Base-by-base conservation (phyloP, 2,797 vertebrate genomes). In the Clarias laeviceps region DNA sequence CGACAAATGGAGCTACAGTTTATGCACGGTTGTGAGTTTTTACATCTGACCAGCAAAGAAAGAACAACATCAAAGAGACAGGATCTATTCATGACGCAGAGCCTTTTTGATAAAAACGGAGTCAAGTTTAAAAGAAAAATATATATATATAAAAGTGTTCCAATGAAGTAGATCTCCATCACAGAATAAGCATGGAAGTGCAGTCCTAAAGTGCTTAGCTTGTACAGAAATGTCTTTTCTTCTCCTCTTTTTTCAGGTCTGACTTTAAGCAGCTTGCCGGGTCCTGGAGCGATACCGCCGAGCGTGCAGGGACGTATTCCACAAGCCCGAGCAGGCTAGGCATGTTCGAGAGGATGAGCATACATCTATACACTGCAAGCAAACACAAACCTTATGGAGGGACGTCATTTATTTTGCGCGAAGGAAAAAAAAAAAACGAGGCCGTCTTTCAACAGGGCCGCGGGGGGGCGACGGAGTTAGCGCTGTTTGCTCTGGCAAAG, bases 401-500 rank as follows among this genome's bases (percentile, higher is more conserved):
- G 88, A 90, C 77, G 82, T 91, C 89, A 89, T 88, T 92, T 89
- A 91, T 91, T 89, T 82, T 68, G 74, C 14, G 82, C 59, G 77
- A 89, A 86, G 85, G 89, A 80, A 89, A 76, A 5, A 40, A 40
- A 40, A 45, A 45, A 45, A 90, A 88, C 87, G 68, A 86, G 85
- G 87, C 81, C 74, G 83, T 90, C 91, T 92, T 91, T 89, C 88
- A 88, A 64, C 89, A 61, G 65, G 74, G 83, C 72, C 72, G 86
- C 57, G 54, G 88, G 88, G 88, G 83, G 87, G 80, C 80, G 87
- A 54, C 86, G 80, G 79, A 84, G 79, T 78, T 86, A 40, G 2
- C 18, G 68, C 18, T 89, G 92, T 93, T 93, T 94, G 91, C 87
- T 90, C 90, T 84, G 88, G 86, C 78, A 80, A 93, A 91, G 91